These are phyloP conservation scores for Sigmodon hispidus DNA, from an alignment of 2,113 vertebrate genomes.

Conservation along the genomic window DNA sequence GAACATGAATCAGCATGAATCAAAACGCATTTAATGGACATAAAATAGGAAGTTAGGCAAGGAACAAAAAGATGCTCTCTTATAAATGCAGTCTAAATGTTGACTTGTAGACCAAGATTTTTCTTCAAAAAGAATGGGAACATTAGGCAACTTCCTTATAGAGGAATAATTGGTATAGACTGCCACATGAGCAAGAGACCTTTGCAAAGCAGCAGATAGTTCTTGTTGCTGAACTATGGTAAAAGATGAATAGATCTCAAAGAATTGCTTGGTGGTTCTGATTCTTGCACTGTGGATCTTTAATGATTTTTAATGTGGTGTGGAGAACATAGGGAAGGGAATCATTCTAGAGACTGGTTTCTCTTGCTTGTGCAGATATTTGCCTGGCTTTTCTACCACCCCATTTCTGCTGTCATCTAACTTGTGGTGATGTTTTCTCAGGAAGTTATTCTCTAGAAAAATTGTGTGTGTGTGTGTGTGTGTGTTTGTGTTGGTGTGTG, in stretches of 20 bases:
- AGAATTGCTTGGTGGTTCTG: not conserved
- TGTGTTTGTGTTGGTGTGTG: too few species aligned
- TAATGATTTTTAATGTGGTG: not conserved
- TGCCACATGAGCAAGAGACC: not conserved
- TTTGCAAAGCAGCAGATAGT: not conserved
- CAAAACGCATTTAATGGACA: not conserved
- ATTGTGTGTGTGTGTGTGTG: not conserved
- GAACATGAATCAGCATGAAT: not conserved
- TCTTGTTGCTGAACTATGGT: not conserved
- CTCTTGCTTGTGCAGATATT: not conserved
- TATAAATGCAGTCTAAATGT: not conserved
- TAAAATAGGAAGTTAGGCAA: not conserved
- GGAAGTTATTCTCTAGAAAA: not conserved
- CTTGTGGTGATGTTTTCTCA: not conserved
- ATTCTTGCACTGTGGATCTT: not conserved
- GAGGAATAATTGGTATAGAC: not conserved
- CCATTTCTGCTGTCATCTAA: not conserved
- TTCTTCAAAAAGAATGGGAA: not conserved
- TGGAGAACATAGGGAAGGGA: not conserved
- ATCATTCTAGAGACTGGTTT: not conserved
- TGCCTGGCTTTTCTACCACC: not conserved
- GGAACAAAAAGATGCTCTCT: not conserved
- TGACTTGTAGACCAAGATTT: not conserved
- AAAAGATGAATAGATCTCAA: not conserved
- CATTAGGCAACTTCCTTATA: not conserved